Conservation (phyloP, 2,888 invertebrate genomes). For the Melinaea marsaeus region DNA sequence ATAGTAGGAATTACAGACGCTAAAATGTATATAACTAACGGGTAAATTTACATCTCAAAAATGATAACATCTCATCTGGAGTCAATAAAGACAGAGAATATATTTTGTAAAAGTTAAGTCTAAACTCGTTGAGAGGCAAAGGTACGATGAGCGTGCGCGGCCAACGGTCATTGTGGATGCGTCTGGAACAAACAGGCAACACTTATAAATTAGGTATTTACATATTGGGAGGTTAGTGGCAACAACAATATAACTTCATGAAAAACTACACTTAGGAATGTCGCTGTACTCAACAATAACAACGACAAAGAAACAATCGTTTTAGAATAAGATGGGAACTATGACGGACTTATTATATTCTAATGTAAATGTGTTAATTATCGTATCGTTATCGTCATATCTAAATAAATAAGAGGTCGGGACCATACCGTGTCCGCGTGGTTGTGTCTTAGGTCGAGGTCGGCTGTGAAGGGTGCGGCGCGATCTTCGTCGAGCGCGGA, state of each 20-base stretch:
- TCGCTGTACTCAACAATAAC: background rate
- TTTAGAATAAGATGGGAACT: too few species aligned
- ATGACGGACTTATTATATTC: too few species aligned
- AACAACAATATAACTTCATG: too few species aligned
- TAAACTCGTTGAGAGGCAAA: constrained; percentile 38
- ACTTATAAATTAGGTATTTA: too few species aligned
- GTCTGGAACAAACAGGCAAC: constrained; percentile 26
- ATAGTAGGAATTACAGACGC: constrained; percentile 68
- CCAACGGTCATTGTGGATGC: constrained; percentile 37
- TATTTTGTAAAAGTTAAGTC: constrained; percentile 57
- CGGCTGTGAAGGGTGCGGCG: constrained; percentile 78
- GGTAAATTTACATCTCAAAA: constrained; percentile 76
- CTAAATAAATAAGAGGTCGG: too few species aligned
- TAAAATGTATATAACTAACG: constrained; percentile 65
- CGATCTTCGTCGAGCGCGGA: constrained; percentile 76
- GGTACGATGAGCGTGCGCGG: constrained; percentile 29
- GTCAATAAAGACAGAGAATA: constrained; percentile 52
- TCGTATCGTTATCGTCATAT: too few species aligned
- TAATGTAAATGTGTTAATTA: too few species aligned
- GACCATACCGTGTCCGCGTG: constrained; percentile 18
- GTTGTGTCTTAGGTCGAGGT: constrained; percentile 71
- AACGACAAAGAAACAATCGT: too few species aligned
- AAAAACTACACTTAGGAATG: background rate
- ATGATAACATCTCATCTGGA: constrained; percentile 65
- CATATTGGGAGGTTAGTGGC: background rate